phyloP scores from a whole-genome alignment of 2,113 vertebrate genomes.

The Alethe castanea region DNA sequence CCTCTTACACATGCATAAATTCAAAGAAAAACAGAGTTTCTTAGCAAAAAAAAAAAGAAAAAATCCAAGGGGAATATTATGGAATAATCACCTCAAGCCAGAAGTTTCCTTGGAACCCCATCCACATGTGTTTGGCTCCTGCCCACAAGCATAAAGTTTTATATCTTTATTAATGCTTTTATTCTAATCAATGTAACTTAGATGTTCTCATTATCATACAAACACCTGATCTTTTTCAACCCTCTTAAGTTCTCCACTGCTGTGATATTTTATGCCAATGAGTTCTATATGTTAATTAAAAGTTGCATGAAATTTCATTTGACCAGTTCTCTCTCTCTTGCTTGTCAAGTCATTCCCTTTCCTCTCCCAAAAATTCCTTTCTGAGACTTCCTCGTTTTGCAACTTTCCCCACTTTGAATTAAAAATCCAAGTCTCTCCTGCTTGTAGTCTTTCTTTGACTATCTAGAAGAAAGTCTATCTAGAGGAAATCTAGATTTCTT shows the following conservation, averaged over 20 bases:
- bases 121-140: background rate
- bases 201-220: background rate
- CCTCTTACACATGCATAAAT: background rate
- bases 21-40: background rate
- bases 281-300: background rate
- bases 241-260: background rate
- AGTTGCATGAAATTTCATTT: background rate
- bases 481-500: background rate
- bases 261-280: background rate
- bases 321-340: background rate
- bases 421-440: background rate
- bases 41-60: background rate
- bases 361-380: background rate
- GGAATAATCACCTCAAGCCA: background rate
- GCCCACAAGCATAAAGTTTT: background rate
- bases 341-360: background rate
- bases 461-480: too few relatives aligned
- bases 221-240: background rate
- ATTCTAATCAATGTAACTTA: background rate
- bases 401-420: background rate
- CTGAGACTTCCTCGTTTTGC: background rate
- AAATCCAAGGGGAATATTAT: background rate
- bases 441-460: background rate
- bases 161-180: constrained; percentile 1
- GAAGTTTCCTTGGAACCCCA: background rate